Percentiles rank a stretch among this genome's conserved stretches.
phyloP scores from a whole-genome alignment of 2,113 vertebrate genomes.

The Urocitellus parryii region DNA sequence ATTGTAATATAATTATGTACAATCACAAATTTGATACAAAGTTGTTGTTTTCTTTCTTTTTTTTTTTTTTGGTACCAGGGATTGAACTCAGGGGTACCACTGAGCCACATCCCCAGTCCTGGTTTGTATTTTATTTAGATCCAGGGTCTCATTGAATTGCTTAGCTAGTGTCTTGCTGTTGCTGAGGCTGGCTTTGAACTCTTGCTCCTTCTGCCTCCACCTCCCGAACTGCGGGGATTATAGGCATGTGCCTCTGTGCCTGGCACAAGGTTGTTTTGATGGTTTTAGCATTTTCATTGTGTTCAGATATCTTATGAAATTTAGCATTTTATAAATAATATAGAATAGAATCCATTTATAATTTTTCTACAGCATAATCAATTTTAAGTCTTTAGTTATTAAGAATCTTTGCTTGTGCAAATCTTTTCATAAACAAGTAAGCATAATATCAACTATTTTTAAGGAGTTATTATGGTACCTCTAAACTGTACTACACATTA shows the following conservation, averaged over 20 bases:
- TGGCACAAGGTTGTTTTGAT: background rate
- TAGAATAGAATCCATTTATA: constrained; percentile 35
- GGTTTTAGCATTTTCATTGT: background rate
- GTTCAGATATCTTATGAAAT: constrained; percentile 56
- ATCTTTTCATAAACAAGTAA: constrained; percentile 15
- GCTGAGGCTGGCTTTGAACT: too few species aligned
- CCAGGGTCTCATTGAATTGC: too few species aligned
- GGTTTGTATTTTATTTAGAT: too few species aligned
- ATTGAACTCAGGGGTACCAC: too few species aligned
- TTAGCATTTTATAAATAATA: constrained; percentile 60
- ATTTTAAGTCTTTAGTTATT: background rate
- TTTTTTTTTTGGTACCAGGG: too few species aligned
- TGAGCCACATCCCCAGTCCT: too few species aligned
- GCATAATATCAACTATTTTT: background rate
- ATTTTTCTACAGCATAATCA: constrained; percentile 20
- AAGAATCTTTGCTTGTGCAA: background rate
- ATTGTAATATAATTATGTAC: background rate
- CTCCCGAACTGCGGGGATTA: too few species aligned
- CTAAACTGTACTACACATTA: background rate
- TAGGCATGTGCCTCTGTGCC: too few species aligned
- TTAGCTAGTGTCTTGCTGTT: too few species aligned
- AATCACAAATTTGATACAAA: background rate
- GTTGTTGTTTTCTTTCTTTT: too few species aligned
- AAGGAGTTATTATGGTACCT: background rate
- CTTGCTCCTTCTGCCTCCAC: too few species aligned